Evolutionary conservation across 2,797 vertebrate species (phyloP), one percentile per base, ranked within the genome.

Genomic region (Micropoecilia bifurca): DNA sequence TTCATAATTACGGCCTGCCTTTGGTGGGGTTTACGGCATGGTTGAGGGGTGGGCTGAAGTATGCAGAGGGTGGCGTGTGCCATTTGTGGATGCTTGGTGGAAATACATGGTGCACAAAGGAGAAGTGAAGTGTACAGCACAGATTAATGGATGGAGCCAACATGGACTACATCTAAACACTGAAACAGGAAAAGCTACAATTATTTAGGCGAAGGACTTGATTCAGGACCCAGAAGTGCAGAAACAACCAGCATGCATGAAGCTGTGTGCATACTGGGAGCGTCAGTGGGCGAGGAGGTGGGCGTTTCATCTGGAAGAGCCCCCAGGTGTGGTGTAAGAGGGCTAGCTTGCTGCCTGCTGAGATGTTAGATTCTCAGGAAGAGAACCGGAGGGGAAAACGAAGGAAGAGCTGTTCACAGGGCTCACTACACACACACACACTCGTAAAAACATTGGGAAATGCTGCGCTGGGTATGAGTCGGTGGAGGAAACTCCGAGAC

Each of bases 1-100:
- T 93, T 92, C 88, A 88, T 94, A 91, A 93, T 93, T 91, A 90
- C 91, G 83, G 87, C 88, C 83, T 87, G 90, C 86, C 89, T 93
- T 80, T 80, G 43, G 83, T 88, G 90, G 84, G 92, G 90, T 71
- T 4, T 83, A 82, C 76, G 68, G 87, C 81, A n/a, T 74, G 6
- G 87, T 85, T 86, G 80, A 76, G 74, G 71, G 77, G 13, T 78
- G 80, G 57, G 75, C 55, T 4, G 48, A 73, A 22, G 48, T 14
- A 74, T 22, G 78, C 7, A 3, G 77, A 78, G 78, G 39, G 80
- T 79, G 85, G 85, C 80, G 75, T 18, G 66, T 78, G 85, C 81
- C 84, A 83, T 91, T 92, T 90, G 73, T 85, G 82, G 89, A 90
- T 1, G 14, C 3, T 39, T 0, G 53, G 80, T 1, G 10, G 80